phyloP scores from a whole-genome alignment of 1,140 invertebrate genomes.

The Drosophila kurseongensis region DNA sequence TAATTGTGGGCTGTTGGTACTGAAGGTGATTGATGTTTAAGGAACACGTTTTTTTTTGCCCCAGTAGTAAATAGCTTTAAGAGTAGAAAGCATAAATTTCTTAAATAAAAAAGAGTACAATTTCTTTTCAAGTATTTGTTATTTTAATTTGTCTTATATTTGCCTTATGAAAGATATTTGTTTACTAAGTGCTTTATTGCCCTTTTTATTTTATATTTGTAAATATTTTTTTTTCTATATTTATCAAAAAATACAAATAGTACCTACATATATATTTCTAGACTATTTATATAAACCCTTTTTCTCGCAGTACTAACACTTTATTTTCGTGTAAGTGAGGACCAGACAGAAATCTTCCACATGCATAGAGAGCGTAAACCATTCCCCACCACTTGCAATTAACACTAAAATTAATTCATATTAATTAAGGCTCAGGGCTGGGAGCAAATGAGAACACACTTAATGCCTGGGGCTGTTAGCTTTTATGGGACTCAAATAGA shows the following conservation, averaged over 20 bases:
- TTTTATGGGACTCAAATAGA: constrained; percentile 60
- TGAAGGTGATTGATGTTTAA: constrained; percentile 56
- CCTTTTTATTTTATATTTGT: background rate
- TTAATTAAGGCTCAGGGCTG: constrained; percentile 70
- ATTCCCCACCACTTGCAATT: constrained; percentile 76
- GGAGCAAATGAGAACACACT: constrained; percentile 75
- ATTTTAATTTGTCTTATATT: too few relatives aligned
- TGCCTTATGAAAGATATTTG: background rate
- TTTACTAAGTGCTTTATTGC: background rate
- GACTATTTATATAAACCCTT: background rate
- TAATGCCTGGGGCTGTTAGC: constrained; percentile 69
- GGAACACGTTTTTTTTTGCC: background rate
- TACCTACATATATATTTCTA: too few relatives aligned
- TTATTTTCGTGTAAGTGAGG: constrained; percentile 46
- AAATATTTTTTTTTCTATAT: background rate
- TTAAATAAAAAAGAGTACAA: too few relatives aligned
- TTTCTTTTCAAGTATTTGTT: too few relatives aligned
- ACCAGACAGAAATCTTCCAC: constrained; percentile 30
- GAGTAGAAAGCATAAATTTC: background rate
- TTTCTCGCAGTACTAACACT: constrained; percentile 61
- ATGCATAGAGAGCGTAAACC: constrained; percentile 54
- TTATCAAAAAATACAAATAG: too few relatives aligned
- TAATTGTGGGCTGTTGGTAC: constrained; percentile 6
- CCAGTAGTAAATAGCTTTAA: background rate
- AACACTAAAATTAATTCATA: constrained; percentile 83